Conservation (phyloP, 2,113 vertebrate species). For the Lasiurus cinereus region DNA sequence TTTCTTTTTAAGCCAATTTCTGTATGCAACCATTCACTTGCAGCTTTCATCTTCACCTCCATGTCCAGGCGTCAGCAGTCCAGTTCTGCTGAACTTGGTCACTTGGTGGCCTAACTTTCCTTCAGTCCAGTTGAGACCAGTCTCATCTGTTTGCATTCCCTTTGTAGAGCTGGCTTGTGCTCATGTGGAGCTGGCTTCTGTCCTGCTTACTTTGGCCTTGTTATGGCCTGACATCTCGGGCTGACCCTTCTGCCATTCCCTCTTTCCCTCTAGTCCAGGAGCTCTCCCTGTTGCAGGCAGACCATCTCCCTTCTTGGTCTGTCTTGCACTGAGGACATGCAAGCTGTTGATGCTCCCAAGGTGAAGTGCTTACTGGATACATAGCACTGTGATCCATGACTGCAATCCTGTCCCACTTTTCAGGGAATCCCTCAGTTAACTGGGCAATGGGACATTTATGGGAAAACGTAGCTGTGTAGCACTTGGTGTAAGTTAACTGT, state of each 20-base stretch:
- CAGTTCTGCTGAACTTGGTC: neutral
- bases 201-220: neutral
- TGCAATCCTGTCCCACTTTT: neutral
- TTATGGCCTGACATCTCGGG: neutral
- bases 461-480: neutral
- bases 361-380: neutral
- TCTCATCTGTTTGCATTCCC: neutral
- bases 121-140: neutral
- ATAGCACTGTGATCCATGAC: neutral
- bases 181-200: neutral
- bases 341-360: neutral
- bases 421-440: neutral
- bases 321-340: accelerated
- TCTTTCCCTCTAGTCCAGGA: neutral
- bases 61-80: neutral
- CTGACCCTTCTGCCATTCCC: neutral
- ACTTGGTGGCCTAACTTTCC: neutral
- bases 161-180: neutral
- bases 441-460: neutral
- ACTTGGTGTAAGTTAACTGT: neutral
- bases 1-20: neutral
- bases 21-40: neutral
- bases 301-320: neutral
- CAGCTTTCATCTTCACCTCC: neutral
- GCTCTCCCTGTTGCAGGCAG: neutral